These are phyloP conservation scores for Neodiprion pinetum DNA, from an alignment of 1,140 invertebrate genomes.

Conservation along the genomic window DNA sequence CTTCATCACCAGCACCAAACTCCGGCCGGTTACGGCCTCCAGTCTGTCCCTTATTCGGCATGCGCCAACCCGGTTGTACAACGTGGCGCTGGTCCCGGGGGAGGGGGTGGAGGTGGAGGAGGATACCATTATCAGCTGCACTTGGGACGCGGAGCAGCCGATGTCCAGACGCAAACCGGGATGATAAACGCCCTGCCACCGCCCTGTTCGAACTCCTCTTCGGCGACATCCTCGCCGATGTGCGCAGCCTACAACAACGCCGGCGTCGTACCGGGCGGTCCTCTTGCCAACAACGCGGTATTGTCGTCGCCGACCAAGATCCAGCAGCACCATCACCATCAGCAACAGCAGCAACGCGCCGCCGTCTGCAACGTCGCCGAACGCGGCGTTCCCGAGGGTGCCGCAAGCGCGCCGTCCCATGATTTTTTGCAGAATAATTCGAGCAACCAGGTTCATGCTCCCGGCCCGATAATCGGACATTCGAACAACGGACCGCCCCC, in stretches of 20 bases:
- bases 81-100: conserved; percentile 26
- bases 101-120: background rate
- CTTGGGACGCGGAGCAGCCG: conserved; percentile 25
- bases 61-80: conserved; percentile 27
- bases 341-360: conserved; percentile 28
- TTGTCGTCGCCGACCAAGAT: conserved; percentile 49
- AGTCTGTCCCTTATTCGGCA: conserved; percentile 34
- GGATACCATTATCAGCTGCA: conserved; percentile 33
- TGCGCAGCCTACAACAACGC: background rate
- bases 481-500: conserved; percentile 46
- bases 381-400: conserved; percentile 70
- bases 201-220: background rate
- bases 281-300: conserved; percentile 56
- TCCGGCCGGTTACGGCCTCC: conserved; percentile 38
- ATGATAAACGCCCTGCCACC: background rate
- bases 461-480: conserved; percentile 23
- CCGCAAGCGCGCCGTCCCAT: conserved; percentile 66
- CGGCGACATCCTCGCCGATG: conserved; percentile 3
- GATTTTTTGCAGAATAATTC: conserved; percentile 49
- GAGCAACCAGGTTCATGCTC: conserved; percentile 12
- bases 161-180: conserved; percentile 9
- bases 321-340: conserved; percentile 41
- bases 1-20: conserved; percentile 24
- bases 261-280: conserved; percentile 36
- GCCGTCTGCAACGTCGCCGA: conserved; percentile 60